Evolutionary conservation across 2,888 invertebrate species (phyloP), one percentile per base, ranked within the genome.

Genomic region (Blera fallax): DNA sequence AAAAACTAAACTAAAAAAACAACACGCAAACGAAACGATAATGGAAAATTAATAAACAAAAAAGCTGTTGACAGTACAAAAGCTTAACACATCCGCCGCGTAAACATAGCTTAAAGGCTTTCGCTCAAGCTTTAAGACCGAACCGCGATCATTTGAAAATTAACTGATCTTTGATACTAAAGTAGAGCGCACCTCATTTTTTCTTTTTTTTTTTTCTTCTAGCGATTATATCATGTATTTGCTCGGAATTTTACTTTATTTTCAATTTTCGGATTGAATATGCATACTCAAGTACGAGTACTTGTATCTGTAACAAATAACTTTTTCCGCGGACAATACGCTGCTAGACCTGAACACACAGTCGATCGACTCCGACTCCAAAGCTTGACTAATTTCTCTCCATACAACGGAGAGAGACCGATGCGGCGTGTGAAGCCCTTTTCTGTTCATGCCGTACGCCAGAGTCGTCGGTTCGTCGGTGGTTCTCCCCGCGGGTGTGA

Each of bases 381-480:
- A 84, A 84, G 79, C 79, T 80, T 74, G 73, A 84, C 84, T 84
- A 79, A 79, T 84, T 74, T 69, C 64, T 84, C 84, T 69, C 79
- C 43, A 84, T 58, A 52, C 37, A 56, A 70, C 64, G 43, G 56
- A 74, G 69, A 74, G 69, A 79, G 62, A 73, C 45, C 69, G 52
- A 64, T 79, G 72, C 56, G 56, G 48, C 32, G 50, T 67, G 62
- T 60, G 69, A 83, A 83, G 83, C 79, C 84, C 84, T 84, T 84
- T 84, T 50, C 54, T 37, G 58, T 73, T 50, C 50, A 40, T 10
- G 5, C 58, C 27, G 37, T 34, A 5, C 16, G 10, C n/a, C 7
- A 7, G 40, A 6, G 29, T 21, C n/a, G n/a, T n/a, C n/a, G n/a
- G 10, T 8, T 16, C 48, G 29, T 60, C 48, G 40, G 60, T 69